A percentile compares a stretch with the other conserved stretches of the same genome.
phyloP scores from a whole-genome alignment of 1,140 invertebrate species.

The Musca vetustissima region DNA sequence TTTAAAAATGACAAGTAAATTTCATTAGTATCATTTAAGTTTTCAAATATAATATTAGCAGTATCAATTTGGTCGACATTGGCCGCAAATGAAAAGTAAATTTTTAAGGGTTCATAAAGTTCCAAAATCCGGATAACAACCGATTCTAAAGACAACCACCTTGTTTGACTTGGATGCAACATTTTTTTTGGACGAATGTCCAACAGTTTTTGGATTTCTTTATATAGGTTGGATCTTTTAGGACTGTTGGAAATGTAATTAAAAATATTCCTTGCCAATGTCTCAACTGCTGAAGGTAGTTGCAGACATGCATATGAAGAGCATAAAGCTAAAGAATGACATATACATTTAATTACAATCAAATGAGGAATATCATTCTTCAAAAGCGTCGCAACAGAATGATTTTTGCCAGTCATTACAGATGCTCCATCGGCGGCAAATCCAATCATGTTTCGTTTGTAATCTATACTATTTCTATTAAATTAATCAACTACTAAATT shows the following conservation, averaged over 20 bases:
- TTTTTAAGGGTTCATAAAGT: not conserved
- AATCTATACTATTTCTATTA: not conserved
- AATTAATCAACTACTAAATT: not conserved
- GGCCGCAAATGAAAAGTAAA: not conserved
- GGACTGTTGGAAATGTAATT: conserved; percentile 17
- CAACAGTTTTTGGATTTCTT: not conserved
- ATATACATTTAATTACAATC: not conserved
- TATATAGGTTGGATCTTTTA: not conserved
- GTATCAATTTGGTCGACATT: conserved; percentile 2
- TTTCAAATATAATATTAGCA: conserved; percentile 1
- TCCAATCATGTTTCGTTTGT: conserved; percentile 8
- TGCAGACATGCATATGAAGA: not conserved
- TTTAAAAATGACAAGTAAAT: conserved; percentile 9
- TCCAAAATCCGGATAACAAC: not conserved
- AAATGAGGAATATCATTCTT: not conserved
- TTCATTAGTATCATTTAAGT: conserved; percentile 14
- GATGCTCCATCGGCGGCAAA: not conserved
- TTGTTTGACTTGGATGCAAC: not conserved
- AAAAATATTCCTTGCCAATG: conserved; percentile 3
- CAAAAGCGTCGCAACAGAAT: not conserved
- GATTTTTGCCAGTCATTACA: not conserved
- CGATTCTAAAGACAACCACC: conserved; percentile 7
- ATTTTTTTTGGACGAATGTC: not conserved
- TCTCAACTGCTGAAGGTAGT: not conserved
- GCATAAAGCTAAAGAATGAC: not conserved